Evolutionary conservation across 2,888 invertebrate species (phyloP), one percentile per base, ranked within the genome.

Genomic region (Polyploca ridens): DNA sequence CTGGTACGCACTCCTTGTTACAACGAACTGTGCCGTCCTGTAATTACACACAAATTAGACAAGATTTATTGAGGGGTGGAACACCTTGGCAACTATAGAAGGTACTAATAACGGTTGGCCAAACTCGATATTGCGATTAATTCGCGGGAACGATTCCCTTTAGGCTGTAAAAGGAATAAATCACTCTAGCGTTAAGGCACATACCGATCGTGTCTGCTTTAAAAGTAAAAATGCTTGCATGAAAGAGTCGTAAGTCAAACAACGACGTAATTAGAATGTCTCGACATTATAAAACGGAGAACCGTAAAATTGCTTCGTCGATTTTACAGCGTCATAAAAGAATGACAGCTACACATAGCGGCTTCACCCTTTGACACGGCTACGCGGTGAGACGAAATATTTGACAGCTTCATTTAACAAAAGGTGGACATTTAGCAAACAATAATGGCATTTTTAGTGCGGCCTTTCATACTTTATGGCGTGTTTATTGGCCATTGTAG

Each of bases 41-140:
- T 94, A 94, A 94, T 94, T 93, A 94, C 94, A 93, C 93, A 94
- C 93, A 94, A 94, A 94, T 94, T 94, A 94, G 93, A 92, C 91
- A 93, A 94, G 93, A 94, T 94, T 94, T 94, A 94, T 93, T 83
- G 93, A 89, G 91, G 94, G 94, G 93, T 90, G 90, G 88, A 90
- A 92, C 93, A 94, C 93, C 93, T 94, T 93, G 88, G 93, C 90
- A 94, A 94, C 94, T 92, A 90, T 89, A 86, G 87, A 86, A 88
- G 90, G 90, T 90, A 93, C 91, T 91, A 92, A 91, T 93, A 93
- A 93, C 89, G 92, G 89, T 88, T 88, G 90, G 91, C 89, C 90
- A 90, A 85, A 85, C 83, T 83, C 87, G 87, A 92, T 93, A 93
- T 93, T 91, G 89, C 90, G 88, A 90, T 91, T 90, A 89, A 89